phyloP scores from a whole-genome alignment of 2,113 vertebrate species.

The Engraulis encrasicolus region DNA sequence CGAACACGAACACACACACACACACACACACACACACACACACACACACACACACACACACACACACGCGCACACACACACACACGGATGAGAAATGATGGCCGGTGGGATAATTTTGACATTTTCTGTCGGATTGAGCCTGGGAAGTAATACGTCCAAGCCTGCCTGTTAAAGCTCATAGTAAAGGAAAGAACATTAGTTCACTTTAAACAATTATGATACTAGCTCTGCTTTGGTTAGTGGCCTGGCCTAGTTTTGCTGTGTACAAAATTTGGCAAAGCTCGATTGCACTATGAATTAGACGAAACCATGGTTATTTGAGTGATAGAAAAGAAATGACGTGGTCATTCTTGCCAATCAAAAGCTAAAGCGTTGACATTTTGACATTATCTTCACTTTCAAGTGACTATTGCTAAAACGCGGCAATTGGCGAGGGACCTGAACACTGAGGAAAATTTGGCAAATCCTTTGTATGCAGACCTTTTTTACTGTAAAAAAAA shows the following conservation, averaged over 20 bases:
- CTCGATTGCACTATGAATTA: background rate
- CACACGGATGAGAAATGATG: background rate
- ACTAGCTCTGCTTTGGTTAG: background rate
- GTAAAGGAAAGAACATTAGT: no score
- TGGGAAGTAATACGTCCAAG: background rate
- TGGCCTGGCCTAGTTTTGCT: background rate
- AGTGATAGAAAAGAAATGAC: background rate
- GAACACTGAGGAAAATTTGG: no score
- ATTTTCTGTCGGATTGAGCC: background rate
- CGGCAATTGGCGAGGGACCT: no score
- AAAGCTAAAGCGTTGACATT: background rate
- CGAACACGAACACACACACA: no score
- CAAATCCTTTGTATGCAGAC: no score
- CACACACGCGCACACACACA: no score
- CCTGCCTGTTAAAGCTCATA: background rate
- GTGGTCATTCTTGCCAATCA: background rate
- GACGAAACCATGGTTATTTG: background rate
- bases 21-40: no score
- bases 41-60: no score
- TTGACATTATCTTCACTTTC: no score
- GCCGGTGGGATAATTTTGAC: background rate
- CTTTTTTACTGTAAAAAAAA: no score
- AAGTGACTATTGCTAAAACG: no score
- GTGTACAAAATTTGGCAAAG: background rate
- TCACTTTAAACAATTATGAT: background rate